Evolutionary conservation across 30 jellyfish, hydroid and myxozoan species (phyloP).

Genomic region (Hydractinia symbiolongicarpus): DNA sequence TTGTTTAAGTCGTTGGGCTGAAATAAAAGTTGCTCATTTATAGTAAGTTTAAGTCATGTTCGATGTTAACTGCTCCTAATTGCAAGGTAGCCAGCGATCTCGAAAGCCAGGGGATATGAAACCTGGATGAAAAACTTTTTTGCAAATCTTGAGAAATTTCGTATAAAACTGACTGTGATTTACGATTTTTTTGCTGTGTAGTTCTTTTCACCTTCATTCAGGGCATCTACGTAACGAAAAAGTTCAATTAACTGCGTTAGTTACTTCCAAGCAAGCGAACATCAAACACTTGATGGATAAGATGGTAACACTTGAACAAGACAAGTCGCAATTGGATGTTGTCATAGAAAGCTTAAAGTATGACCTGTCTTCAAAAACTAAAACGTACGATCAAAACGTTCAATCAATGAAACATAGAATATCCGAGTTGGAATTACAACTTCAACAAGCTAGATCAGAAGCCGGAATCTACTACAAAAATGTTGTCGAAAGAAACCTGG

Average conservation of each 20-base stretch:
- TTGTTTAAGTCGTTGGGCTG: too few relatives aligned
- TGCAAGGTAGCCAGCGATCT: too few relatives aligned
- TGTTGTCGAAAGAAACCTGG: constrained; percentile 26
- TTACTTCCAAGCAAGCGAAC: constrained; percentile 22
- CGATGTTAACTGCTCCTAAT: too few relatives aligned
- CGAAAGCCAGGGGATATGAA: too few relatives aligned
- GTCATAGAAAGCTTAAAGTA: constrained; percentile 11
- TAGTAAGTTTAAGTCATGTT: too few relatives aligned
- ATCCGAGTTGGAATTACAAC: constrained; percentile 6
- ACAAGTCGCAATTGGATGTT: background rate
- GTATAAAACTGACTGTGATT: too few relatives aligned
- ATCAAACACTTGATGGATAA: background rate
- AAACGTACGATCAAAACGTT: background rate
- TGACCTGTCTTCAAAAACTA: background rate
- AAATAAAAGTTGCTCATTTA: too few relatives aligned
- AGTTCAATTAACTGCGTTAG: constrained; percentile 8
- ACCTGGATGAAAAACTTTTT: too few relatives aligned
- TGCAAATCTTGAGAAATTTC: too few relatives aligned
- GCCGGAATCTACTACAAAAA: constrained; percentile 20
- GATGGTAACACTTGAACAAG: constrained; percentile 3
- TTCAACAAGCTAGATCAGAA: constrained; percentile 13
- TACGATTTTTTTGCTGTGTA: too few relatives aligned
- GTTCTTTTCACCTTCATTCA: background rate
- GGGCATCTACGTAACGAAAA: constrained; percentile 38
- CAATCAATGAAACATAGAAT: background rate